Conservation (phyloP, 2,113 vertebrate genomes). For the Pomatostomus ruficeps region DNA sequence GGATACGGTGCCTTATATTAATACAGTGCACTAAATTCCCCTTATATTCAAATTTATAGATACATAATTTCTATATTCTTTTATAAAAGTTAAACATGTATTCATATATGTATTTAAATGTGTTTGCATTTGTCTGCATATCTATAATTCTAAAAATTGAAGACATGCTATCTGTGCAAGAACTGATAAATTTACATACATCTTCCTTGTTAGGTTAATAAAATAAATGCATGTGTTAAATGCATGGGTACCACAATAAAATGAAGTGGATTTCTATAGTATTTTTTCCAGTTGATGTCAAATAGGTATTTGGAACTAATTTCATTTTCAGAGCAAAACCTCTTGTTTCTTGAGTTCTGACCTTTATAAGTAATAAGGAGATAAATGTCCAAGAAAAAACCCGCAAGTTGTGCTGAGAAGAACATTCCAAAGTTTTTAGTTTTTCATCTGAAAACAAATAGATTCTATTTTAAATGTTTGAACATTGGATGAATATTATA, state of each 20-base stretch:
- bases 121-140: not conserved
- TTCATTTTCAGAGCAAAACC: not conserved
- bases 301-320: not conserved
- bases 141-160: not conserved
- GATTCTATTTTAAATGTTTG: not conserved
- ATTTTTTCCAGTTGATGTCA: not conserved
- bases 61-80: not conserved
- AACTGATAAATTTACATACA: not conserved
- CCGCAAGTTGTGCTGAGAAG: not conserved
- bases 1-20: not conserved
- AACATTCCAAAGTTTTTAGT: not conserved
- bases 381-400: not conserved
- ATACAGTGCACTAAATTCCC: not conserved
- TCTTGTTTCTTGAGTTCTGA: not conserved
- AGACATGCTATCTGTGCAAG: not conserved
- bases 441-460: not conserved
- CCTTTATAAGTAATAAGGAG: not conserved
- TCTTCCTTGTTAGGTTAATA: not conserved
- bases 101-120: rapidly evolving
- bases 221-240: not conserved
- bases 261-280: not conserved
- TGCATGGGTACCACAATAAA: not conserved
- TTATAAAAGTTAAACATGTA: not conserved
- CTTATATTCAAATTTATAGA: not conserved
- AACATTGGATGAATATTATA: not conserved